These are phyloP conservation scores for Australoheros facetus DNA, from an alignment of 2,797 vertebrate species.

Conservation along the genomic window DNA sequence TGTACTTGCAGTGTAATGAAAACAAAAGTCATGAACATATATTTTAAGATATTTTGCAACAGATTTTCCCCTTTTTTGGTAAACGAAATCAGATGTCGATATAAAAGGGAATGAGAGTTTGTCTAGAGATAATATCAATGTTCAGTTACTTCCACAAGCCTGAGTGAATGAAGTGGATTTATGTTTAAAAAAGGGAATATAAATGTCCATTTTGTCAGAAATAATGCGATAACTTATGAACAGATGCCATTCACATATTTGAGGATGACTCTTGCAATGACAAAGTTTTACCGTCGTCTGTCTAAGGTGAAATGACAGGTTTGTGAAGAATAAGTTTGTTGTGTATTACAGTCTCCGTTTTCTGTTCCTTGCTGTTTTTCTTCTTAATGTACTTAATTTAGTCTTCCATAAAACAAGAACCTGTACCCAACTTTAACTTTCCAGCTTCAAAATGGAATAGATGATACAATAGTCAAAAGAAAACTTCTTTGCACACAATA, in stretches of 20 bases:
- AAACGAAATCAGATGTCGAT: conserved; percentile 61
- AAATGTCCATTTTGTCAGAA: conserved; percentile 71
- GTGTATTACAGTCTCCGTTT: conserved; percentile 67
- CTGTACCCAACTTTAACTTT: conserved; percentile 79
- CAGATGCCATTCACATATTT: conserved; percentile 43
- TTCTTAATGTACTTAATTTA: conserved; percentile 80
- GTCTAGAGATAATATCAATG: conserved; percentile 54
- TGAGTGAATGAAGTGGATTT: conserved; percentile 60
- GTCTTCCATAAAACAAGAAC: conserved; percentile 86
- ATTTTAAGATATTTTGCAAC: conserved; percentile 80
- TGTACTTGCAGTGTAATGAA: conserved; percentile 76
- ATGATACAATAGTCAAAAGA: conserved; percentile 75
- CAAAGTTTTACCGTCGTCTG: conserved; percentile 43
- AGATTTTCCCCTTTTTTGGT: conserved; percentile 68
- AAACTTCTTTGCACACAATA: conserved; percentile 80
- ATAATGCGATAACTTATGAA: conserved; percentile 55
- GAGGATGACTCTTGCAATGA: conserved; percentile 46
- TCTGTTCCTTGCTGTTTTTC: conserved; percentile 69
- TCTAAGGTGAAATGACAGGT: conserved; percentile 47
- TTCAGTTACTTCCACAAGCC: conserved; percentile 61
- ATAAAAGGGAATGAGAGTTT: conserved; percentile 58
- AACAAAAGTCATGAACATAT: conserved; percentile 75
- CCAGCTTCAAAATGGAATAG: conserved; percentile 79
- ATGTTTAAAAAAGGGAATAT: conserved; percentile 59
- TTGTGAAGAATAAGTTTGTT: conserved; percentile 60